phyloP scores from a whole-genome alignment of 2,797 vertebrate genomes.

The Synaphobranchus kaupii region DNA sequence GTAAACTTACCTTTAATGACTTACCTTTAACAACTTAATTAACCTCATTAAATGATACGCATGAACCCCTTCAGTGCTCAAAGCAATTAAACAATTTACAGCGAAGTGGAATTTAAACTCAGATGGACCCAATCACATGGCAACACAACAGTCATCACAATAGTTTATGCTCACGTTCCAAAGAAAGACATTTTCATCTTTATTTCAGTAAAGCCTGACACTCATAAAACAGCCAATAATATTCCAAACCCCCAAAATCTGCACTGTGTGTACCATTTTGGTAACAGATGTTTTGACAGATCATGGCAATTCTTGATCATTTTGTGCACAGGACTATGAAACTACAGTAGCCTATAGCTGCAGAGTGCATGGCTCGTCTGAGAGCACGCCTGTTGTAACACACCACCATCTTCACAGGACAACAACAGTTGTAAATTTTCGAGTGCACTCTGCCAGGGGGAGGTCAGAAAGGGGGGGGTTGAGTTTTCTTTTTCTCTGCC shows the following conservation, averaged over 20 bases:
- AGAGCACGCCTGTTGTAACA: neutral
- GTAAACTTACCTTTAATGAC: neutral
- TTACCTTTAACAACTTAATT: neutral
- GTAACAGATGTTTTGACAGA: neutral
- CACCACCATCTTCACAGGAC: neutral
- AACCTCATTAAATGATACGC: neutral
- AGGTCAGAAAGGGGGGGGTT: neutral
- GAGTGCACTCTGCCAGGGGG: neutral
- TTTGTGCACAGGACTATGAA: neutral
- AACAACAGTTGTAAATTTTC: neutral
- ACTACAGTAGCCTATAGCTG: neutral
- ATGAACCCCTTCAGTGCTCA: neutral
- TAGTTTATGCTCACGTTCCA: neutral
- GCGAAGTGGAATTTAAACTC: neutral
- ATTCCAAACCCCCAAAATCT: neutral
- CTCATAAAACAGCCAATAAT: neutral
- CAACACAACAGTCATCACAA: neutral
- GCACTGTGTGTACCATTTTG: neutral
- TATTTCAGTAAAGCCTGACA: neutral
- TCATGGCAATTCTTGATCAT: neutral
- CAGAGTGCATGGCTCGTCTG: neutral
- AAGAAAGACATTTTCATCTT: neutral
- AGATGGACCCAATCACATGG: neutral
- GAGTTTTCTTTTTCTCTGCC: neutral
- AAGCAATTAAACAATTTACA: neutral